These are phyloP conservation scores for Dimorphilus gyrociliatus DNA, from an alignment of 2,888 invertebrate genomes.

Conservation along the genomic window DNA sequence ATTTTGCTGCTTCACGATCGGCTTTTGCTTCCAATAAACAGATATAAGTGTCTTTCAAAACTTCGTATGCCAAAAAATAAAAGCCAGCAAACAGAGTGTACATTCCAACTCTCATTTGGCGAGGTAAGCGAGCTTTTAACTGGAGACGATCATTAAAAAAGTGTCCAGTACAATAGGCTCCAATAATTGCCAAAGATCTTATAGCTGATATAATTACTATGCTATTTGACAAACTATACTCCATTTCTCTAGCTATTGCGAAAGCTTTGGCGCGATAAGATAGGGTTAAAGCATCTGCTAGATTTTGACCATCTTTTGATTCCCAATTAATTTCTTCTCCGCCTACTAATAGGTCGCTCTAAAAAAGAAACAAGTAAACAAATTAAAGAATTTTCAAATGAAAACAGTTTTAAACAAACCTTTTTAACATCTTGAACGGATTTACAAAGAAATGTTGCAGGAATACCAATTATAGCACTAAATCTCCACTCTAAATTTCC, in stretches of 20 bases:
- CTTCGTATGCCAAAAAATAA: slow-evolving; percentile 46
- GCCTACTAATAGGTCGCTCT: slow-evolving; percentile 40
- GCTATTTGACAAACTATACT: slow-evolving; percentile 47
- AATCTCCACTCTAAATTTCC: slow-evolving; percentile 43
- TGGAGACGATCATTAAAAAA: slow-evolving; percentile 44
- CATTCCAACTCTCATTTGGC: slow-evolving; percentile 37
- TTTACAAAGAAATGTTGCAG: slow-evolving; percentile 51
- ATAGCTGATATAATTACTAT: slow-evolving; percentile 45
- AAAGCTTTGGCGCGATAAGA: slow-evolving; percentile 62
- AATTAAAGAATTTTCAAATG: too few relatives aligned
- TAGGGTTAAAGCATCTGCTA: slow-evolving; percentile 52
- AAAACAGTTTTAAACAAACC: too few relatives aligned
- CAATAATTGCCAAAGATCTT: slow-evolving; percentile 31
- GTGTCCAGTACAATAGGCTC: slow-evolving; percentile 39
- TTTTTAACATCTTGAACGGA: slow-evolving; percentile 44
- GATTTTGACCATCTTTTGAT: slow-evolving; percentile 46
- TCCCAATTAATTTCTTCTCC: slow-evolving; percentile 49
- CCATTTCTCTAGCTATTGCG: slow-evolving; percentile 58
- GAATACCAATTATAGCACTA: slow-evolving; percentile 57
- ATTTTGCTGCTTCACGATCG: slow-evolving; percentile 47
- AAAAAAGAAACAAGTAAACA: too few relatives aligned
- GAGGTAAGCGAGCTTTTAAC: slow-evolving; percentile 41
- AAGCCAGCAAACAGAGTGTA: slow-evolving; percentile 47
- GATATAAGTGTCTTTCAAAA: slow-evolving; percentile 50
- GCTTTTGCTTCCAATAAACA: slow-evolving; percentile 47